phyloP scores from a whole-genome alignment of 2,113 vertebrate species.

The Tragulus kanchil region DNA sequence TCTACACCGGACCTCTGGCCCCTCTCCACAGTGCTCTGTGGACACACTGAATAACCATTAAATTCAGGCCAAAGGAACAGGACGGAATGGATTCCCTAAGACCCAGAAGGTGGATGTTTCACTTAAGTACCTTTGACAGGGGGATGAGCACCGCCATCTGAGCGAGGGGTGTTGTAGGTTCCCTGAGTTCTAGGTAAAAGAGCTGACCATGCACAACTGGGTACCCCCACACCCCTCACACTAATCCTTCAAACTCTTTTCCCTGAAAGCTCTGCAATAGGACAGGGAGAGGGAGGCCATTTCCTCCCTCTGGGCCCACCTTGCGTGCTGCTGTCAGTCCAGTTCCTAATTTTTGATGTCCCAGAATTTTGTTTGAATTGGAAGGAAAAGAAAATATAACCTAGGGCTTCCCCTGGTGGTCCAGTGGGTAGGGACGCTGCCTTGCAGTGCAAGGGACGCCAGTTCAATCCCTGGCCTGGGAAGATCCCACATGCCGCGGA shows the following conservation, averaged over 20 bases:
- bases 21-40: too few species aligned
- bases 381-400: not conserved
- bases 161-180: not conserved
- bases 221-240: rapidly evolving
- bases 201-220: not conserved
- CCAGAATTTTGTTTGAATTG: not conserved
- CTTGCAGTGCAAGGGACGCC: too few species aligned
- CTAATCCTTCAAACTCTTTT: not conserved
- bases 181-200: not conserved
- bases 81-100: not conserved
- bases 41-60: not conserved
- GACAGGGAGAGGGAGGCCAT: not conserved
- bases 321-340: not conserved
- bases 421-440: too few species aligned
- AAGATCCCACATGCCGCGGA: too few species aligned
- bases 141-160: not conserved
- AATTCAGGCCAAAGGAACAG: not conserved
- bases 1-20: not conserved
- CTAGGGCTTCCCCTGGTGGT: too few species aligned
- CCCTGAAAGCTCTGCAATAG: not conserved
- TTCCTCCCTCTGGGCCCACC: not conserved
- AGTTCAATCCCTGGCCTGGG: too few species aligned
- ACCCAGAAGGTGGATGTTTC: not conserved
- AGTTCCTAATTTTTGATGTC: not conserved
- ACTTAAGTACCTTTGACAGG: not conserved